Base-by-base conservation (phyloP, 2,797 vertebrate species). In the Cyclopterus lumpus region DNA sequence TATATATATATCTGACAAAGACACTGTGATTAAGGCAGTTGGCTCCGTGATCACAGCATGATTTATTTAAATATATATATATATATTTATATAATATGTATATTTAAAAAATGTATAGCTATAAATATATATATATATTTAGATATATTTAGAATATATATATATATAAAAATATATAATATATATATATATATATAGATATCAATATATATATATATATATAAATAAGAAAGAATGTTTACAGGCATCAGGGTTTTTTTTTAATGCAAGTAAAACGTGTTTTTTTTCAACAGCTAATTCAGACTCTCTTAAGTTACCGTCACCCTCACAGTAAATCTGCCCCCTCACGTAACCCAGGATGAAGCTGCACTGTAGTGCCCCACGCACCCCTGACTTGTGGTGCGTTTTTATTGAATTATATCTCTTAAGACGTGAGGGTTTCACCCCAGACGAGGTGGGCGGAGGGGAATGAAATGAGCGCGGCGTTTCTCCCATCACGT, bases 401-500 rank as follows among this genome's bases (percentile, higher is more conserved):
- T 59, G 80, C 75, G 54, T 86, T n/a, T 88, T 93, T 82, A 89
- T 86, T 91, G 89, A 89, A 85, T 88, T 82, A 87, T 88, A 84
- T 75, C 61, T 80, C 46, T 85, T 63, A 86, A 83, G 82, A 65
- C 79, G 28, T 0, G 55, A 58, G 72, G 80, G 66, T 65, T 70
- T 32, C 1, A 59, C 51, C 84, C 78, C 75, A 68, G 85, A 81
- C 65, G 18, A 63, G 42, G 73, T 73, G 70, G 20, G 49, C 22
- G 75, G 83, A 69, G 64, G 79, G 87, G 85, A 70, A 44, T 80
- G 71, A 91, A 93, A 90, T 82, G 76, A 93, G 88, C 80, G 80
- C 82, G 69, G 79, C 79, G 73, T 68, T n/a, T 87, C 90, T 87
- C 78, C 91, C 86, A 93, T 95, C 94, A 94, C 93, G 82, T 93